Evolutionary conservation across 1,140 invertebrate species (phyloP), one percentile per base, ranked within the genome.

Genomic region (Tetramorium alpestre): DNA sequence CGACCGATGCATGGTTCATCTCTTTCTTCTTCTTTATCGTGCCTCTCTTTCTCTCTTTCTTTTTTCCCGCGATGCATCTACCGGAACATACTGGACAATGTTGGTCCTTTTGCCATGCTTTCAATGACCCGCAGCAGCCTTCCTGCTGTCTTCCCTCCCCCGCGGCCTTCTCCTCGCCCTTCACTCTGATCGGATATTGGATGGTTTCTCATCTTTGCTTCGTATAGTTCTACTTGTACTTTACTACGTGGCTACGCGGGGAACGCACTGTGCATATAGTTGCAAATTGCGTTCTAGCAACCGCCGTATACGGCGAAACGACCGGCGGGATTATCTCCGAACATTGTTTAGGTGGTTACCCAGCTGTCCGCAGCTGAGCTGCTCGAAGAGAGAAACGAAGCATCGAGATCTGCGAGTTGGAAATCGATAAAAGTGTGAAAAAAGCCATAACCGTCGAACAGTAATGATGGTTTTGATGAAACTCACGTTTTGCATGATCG

Each of bases 91-190:
- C 28, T 44, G 70, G 75, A 72, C 51, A 81, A 81, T 88, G 73
- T 85, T 87, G 85, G 69, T 87, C 67, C 87, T 88, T 88, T 86
- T 77, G 76, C 88, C 28, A 69, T 67, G 76, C 81, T 88, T 82
- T 56, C 89, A 60, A 86, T 88, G 86, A 90, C 89, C 81, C 86
- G 86, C 70, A 85, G 62, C 85, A 86, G 87, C 85, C 76, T 86
- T 78, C 56, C 65, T 38, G 64, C 82, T 65, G 10, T 49, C 72
- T 81, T 76, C 47, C 62, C 69, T 54, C 58, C 44, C 58, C 56
- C 44, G 33, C 49, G 18, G 18, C 28, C 69, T 41, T 51, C 54
- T 64, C 62, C 41, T 60, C 77, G 33, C 51, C 51, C 65, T 58
- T 81, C 77, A 10, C 58, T 69, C 85, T 81, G 72, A 87, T 89